Percentiles rank a stretch among this genome's conserved stretches.
phyloP scores from a whole-genome alignment of 1,140 invertebrate genomes.

The Ectropis grisescens region DNA sequence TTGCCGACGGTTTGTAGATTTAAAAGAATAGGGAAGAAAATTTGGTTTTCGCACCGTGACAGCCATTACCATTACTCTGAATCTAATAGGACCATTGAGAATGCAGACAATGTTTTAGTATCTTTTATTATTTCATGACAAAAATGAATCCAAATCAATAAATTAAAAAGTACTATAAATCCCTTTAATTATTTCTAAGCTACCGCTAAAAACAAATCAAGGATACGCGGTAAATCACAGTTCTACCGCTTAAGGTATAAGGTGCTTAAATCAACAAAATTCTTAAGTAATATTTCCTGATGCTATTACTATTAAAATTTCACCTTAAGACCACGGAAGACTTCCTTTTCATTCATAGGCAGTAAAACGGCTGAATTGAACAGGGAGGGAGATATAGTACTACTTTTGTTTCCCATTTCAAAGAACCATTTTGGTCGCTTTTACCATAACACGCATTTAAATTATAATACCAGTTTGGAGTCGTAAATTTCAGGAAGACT shows the following conservation, averaged over 20 bases:
- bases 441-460: conserved; percentile 48
- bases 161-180: too few relatives aligned
- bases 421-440: conserved; percentile 49
- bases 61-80: conserved; percentile 62
- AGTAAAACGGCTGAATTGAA: conserved; percentile 45
- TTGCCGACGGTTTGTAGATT: conserved; percentile 65
- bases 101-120: too few relatives aligned
- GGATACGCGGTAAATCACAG: conserved; percentile 10
- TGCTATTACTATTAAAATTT: conserved; percentile 54
- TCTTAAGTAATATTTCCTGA: conserved; percentile 39
- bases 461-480: conserved; percentile 64
- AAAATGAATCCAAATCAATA: conserved; percentile 23
- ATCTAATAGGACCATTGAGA: conserved; percentile 43
- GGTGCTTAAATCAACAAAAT: conserved; percentile 54
- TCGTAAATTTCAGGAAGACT: conserved; percentile 65
- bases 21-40: conserved; percentile 59
- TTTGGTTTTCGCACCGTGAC: conserved; percentile 57
- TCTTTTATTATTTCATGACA: too few relatives aligned
- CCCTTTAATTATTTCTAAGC: too few relatives aligned
- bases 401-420: conserved; percentile 53
- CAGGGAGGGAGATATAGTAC: conserved; percentile 37
- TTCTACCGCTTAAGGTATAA: too few relatives aligned
- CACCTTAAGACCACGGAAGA: conserved; percentile 40
- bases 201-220: too few relatives aligned
- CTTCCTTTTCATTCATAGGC: conserved; percentile 28